A percentile compares a stretch with the other conserved stretches of the same genome.
Conservation (phyloP, 23 tunicate genomes). For the Ascidia mentula region DNA sequence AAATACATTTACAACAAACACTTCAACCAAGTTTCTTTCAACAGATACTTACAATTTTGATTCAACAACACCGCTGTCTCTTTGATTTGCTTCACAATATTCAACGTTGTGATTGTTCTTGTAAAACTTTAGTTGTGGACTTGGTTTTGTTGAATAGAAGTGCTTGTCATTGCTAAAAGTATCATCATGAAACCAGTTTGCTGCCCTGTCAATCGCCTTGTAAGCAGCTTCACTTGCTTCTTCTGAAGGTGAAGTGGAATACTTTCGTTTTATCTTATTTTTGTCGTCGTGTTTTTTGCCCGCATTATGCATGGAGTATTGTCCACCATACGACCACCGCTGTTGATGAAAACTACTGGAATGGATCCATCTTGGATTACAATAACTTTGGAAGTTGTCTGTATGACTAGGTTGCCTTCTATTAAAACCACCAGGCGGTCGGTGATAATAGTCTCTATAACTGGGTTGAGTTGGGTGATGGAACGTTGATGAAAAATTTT, state of each 20-base stretch:
- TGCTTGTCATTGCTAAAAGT: not conserved
- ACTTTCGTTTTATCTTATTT: not conserved
- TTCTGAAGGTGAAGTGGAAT: not conserved
- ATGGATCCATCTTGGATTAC: not conserved
- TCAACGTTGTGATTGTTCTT: too few relatives aligned
- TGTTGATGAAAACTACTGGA: not conserved
- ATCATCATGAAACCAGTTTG: not conserved
- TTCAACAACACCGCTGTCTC: not conserved
- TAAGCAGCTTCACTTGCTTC: not conserved
- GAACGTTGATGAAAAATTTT: not conserved
- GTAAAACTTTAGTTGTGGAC: too few relatives aligned
- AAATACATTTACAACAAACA: too few relatives aligned
- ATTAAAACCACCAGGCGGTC: not conserved
- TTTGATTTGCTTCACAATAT: too few relatives aligned
- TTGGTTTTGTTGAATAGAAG: too few relatives aligned
- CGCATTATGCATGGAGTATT: not conserved
- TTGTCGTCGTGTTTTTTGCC: not conserved
- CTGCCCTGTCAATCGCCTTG: not conserved
- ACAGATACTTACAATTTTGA: not conserved
- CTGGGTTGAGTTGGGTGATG: not conserved
- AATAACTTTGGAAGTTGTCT: not conserved
- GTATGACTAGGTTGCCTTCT: too few relatives aligned
- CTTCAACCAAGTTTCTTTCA: too few relatives aligned
- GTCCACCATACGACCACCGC: not conserved
- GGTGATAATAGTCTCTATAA: not conserved